Percentiles rank a stretch among this genome's conserved stretches.
Evolutionary conservation across 2,113 vertebrate genomes (phyloP).

Genomic region (Emydura subglobosa): DNA sequence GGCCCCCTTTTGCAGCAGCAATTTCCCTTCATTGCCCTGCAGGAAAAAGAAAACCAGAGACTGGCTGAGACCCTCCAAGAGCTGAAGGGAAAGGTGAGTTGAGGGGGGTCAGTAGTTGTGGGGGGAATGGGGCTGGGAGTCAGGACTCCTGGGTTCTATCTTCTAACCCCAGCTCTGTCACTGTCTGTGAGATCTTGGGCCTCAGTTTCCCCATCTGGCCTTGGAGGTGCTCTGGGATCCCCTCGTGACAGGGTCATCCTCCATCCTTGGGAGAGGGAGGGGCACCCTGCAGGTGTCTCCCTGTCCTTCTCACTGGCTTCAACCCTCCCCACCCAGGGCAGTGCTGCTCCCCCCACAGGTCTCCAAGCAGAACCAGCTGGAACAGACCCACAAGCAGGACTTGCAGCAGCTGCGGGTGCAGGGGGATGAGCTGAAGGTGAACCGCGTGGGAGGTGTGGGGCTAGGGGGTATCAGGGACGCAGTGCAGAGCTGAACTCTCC

Average conservation of each 20-base stretch:
- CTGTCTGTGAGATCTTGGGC: background rate
- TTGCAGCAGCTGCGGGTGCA: background rate
- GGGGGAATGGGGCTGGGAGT: background rate
- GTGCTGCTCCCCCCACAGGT: background rate
- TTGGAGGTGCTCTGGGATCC: background rate
- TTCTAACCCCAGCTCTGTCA: background rate
- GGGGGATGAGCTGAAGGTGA: background rate
- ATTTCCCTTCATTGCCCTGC: background rate
- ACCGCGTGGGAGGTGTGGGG: background rate
- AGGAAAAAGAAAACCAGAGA: slow-evolving; percentile 20
- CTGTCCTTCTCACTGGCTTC: background rate
- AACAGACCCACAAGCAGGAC: background rate
- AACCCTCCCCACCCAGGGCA: background rate
- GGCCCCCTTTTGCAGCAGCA: background rate
- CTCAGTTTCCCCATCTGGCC: background rate
- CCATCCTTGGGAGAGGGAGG: background rate
- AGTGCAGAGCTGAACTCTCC: too few species aligned
- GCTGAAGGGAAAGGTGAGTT: background rate
- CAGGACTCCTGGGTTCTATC: background rate
- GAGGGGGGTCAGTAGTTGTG: background rate
- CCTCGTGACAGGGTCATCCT: background rate
- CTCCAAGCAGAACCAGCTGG: background rate
- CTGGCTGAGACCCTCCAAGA: background rate
- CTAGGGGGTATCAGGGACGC: too few species aligned
- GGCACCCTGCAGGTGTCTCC: background rate